Evolutionary conservation across 2,797 vertebrate species (phyloP).

Genomic region (Chelon labrosus): DNA sequence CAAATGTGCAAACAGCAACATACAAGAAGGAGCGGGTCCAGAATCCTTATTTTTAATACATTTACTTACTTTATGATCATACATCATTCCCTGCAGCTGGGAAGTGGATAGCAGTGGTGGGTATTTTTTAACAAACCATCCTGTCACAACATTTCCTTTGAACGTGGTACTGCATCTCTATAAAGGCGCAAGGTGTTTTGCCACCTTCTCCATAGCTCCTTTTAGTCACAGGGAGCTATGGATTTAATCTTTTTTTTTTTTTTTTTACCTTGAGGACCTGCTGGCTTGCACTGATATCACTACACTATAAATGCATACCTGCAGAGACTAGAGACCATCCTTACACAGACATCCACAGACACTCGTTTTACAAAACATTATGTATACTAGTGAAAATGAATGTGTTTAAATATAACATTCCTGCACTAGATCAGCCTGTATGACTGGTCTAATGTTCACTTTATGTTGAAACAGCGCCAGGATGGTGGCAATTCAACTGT

Average conservation of each 20-base stretch:
- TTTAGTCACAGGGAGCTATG: too few relatives aligned
- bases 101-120: background rate
- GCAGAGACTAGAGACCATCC: too few relatives aligned
- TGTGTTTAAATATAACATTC: too few relatives aligned
- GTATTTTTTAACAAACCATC: background rate
- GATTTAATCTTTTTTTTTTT: background rate
- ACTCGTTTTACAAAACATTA: too few relatives aligned
- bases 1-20: background rate
- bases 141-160: conserved; percentile 6
- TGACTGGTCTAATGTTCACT: too few relatives aligned
- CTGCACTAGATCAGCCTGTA: too few relatives aligned
- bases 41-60: background rate
- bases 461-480: too few relatives aligned
- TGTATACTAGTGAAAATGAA: too few relatives aligned
- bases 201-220: background rate
- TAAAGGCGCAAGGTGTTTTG: background rate
- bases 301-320: too few relatives aligned
- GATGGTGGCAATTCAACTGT: too few relatives aligned
- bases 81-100: background rate
- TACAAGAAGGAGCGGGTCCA: background rate
- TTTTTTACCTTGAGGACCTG: background rate
- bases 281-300: too few relatives aligned
- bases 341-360: too few relatives aligned
- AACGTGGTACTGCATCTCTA: background rate
- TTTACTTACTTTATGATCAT: background rate